Conservation (phyloP, 2,797 vertebrate genomes). For the Microchirus variegatus region DNA sequence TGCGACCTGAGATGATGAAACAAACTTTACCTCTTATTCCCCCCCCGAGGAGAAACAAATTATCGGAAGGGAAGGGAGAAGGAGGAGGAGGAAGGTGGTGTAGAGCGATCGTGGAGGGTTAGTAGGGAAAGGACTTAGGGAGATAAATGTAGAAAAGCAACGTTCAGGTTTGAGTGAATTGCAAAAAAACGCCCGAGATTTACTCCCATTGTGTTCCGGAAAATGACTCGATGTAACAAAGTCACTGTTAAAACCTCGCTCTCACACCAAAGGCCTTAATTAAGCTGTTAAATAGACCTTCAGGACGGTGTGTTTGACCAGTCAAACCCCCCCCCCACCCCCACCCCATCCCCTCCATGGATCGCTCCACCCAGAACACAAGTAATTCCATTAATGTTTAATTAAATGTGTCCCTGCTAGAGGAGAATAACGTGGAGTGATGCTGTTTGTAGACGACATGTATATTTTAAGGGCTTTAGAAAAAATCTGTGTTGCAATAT, state of each 20-base stretch:
- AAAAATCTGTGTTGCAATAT: conserved; percentile 26
- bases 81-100: too few relatives aligned
- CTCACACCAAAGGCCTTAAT: conserved; percentile 66
- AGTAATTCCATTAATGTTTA: conserved; percentile 67
- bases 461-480: conserved; percentile 64
- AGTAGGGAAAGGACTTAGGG: too few relatives aligned
- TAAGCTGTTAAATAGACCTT: conserved; percentile 68
- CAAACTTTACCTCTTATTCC: conserved; percentile 16
- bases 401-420: conserved; percentile 44
- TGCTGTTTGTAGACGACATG: conserved; percentile 9
- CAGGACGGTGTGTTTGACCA: conserved; percentile 47
- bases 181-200: not conserved
- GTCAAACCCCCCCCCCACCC: conserved; percentile 14
- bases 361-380: conserved; percentile 49
- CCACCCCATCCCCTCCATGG: conserved; percentile 7
- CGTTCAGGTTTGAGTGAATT: not conserved
- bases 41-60: not conserved
- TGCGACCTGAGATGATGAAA: conserved; percentile 37
- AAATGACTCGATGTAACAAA: too few relatives aligned
- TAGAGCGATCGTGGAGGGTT: too few relatives aligned
- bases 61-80: not conserved
- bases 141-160: not conserved
- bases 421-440: not conserved
- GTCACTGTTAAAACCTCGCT: conserved; percentile 45
- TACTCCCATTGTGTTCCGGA: conserved; percentile 6